phyloP scores from a whole-genome alignment of 2,888 invertebrate species.

The Eupithecia exiguata region DNA sequence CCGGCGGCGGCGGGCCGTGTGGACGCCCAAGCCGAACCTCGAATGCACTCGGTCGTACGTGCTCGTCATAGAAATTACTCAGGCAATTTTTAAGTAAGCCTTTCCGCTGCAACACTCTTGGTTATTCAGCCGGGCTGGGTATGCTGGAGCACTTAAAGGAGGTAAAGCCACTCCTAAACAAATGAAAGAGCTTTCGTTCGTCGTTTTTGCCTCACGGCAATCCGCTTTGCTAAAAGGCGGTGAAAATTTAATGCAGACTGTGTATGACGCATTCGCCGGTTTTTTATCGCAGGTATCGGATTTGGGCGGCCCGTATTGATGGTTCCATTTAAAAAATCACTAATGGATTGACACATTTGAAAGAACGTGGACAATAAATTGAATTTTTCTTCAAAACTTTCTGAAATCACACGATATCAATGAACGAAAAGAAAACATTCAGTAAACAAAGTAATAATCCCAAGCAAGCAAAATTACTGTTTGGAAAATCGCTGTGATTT shows the following conservation, averaged over 20 bases:
- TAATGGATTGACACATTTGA: neutral
- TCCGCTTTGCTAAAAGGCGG: slow-evolving; percentile 75
- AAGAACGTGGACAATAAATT: neutral
- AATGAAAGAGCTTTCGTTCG: slow-evolving; percentile 77
- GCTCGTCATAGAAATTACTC: slow-evolving; percentile 80
- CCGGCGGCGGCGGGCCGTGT: slow-evolving; percentile 42
- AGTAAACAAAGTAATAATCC: slow-evolving; percentile 40
- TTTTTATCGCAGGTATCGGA: slow-evolving; percentile 47
- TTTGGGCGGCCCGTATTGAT: slow-evolving; percentile 45
- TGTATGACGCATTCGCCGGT: slow-evolving; percentile 58
- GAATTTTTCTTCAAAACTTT: neutral
- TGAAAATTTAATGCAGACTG: slow-evolving; percentile 74
- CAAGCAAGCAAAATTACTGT: slow-evolving; percentile 57
- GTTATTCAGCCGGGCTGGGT: slow-evolving; percentile 73
- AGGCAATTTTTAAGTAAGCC: slow-evolving; percentile 80
- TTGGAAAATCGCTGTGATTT: slow-evolving; percentile 64
- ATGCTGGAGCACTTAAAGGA: slow-evolving; percentile 77
- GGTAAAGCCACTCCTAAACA: slow-evolving; percentile 78
- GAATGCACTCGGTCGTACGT: slow-evolving; percentile 76
- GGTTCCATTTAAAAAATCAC: slow-evolving; percentile 13
- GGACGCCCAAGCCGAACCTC: slow-evolving; percentile 63
- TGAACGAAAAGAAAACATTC: slow-evolving; percentile 8
- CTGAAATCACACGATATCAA: neutral
- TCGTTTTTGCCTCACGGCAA: slow-evolving; percentile 67
- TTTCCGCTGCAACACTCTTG: slow-evolving; percentile 77